Evolutionary conservation across 1,140 invertebrate genomes (phyloP), one percentile per base, ranked within the genome.

Genomic region (Delia radicum): DNA sequence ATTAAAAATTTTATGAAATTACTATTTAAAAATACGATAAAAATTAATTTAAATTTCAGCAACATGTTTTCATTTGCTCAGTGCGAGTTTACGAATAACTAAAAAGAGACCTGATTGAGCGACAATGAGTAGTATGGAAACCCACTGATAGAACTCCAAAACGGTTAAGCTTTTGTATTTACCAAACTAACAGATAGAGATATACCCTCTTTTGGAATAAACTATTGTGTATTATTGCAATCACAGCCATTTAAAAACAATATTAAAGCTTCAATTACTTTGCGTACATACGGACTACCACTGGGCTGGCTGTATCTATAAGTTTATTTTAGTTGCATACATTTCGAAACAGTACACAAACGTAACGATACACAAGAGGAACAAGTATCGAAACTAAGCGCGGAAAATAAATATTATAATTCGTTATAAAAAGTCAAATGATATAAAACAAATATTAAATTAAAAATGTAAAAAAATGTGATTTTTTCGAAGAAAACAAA

Each of bases 261-360:
- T 33, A 67, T 15, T 15, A 69, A 69, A 69, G 65, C 65, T 69
- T 33, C 29, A 69, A 69, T 69, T 69, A 69, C 65, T 69, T 69
- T n/a, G 18, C 29, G 28, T 31, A 29, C 48, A 21, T 55, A 21
- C n/a, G 46, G 46, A 18, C n/a, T 48, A 5, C 15, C 15, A 48
- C 15, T 3, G 2, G n/a, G 48, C n/a, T 21, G 21, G 8, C 48
- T 55, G 48, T 55, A 55, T 55, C 48, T 55, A 55, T 55, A 55
- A 55, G 48, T 21, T 55, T 24, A 21, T 55, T n/a, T 55, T n/a
- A 5, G 18, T 55, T 21, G 2, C 10, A 55, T 55, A 55, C 48
- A 55, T 21, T 21, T 7, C 21, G 48, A 55, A 55, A 55, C 48
- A 55, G 48, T 55, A 18, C 8, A 21, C 48, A 5, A 55, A 55